Evolutionary conservation across 2,113 vertebrate species (phyloP).

Genomic region (Prolemur simus): DNA sequence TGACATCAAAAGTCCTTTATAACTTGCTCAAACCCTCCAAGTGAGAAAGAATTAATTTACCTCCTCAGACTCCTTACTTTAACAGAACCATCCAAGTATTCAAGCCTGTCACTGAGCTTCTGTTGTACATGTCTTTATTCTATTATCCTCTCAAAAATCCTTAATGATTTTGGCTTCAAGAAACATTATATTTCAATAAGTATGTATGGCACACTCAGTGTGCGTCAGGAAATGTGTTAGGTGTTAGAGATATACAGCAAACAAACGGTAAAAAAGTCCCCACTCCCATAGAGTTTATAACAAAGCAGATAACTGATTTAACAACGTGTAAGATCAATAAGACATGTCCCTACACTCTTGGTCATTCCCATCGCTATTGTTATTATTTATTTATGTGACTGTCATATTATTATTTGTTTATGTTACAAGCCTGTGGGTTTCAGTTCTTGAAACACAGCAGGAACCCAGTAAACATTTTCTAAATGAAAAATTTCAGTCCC

Average conservation of each 20-base stretch:
- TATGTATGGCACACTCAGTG: not conserved
- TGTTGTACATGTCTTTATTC: not conserved
- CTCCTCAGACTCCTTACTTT: not conserved
- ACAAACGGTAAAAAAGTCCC: not conserved
- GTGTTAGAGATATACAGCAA: not conserved
- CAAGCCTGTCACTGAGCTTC: not conserved
- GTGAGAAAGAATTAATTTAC: slow-evolving; percentile 3
- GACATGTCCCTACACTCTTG: not conserved
- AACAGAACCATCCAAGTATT: not conserved
- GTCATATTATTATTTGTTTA: not conserved
- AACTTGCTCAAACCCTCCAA: not conserved
- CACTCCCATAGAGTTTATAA: not conserved
- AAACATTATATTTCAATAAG: slow-evolving; percentile 34
- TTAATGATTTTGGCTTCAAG: not conserved
- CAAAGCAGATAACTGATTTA: not conserved
- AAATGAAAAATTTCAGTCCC: not conserved
- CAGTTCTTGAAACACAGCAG: not conserved
- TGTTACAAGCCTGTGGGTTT: not conserved
- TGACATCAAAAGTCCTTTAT: not conserved
- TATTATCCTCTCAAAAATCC: slow-evolving; percentile 31
- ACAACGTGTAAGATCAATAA: not conserved
- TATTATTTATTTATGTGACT: not conserved
- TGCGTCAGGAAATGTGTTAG: not conserved
- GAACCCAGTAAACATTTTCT: not conserved
- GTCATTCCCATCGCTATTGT: not conserved